These are phyloP conservation scores for Gastrophryne carolinensis DNA, from an alignment of 2,797 vertebrate species.

Conservation along the genomic window DNA sequence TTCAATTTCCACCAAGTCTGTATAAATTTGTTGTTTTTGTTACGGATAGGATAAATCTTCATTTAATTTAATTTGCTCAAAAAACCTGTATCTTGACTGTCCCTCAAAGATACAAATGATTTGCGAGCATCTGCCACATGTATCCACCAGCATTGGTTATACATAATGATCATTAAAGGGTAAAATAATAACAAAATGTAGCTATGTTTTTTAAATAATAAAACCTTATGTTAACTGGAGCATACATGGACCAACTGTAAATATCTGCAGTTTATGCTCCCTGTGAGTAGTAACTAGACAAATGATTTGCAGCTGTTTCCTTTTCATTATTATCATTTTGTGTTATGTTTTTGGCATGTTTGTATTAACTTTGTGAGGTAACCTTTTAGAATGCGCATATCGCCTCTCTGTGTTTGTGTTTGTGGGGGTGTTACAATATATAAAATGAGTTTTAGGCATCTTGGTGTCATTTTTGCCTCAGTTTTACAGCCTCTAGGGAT, in stretches of 20 bases:
- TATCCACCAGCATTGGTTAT: too few species aligned
- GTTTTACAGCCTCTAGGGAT: neutral
- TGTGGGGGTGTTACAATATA: too few species aligned
- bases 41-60: too few species aligned
- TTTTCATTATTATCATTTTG: neutral
- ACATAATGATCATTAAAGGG: too few species aligned
- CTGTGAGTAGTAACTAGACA: neutral
- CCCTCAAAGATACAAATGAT: too few species aligned
- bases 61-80: too few species aligned
- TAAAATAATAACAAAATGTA: too few species aligned
- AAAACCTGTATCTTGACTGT: too few species aligned
- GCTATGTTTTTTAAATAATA: constrained; percentile 18
- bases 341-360: neutral
- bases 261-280: neutral
- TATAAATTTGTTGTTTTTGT: too few species aligned
- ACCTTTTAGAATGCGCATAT: neutral
- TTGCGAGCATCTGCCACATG: too few species aligned
- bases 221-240: neutral
- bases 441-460: neutral
- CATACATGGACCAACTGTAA: neutral
- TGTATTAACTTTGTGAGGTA: neutral
- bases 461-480: neutral
- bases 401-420: neutral
- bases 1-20: too few species aligned
- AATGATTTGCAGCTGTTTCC: constrained; percentile 28